A percentile compares a stretch with the other conserved stretches of the same genome.
Conservation (phyloP, 2,888 invertebrate genomes). For the Sicus ferrugineus region DNA sequence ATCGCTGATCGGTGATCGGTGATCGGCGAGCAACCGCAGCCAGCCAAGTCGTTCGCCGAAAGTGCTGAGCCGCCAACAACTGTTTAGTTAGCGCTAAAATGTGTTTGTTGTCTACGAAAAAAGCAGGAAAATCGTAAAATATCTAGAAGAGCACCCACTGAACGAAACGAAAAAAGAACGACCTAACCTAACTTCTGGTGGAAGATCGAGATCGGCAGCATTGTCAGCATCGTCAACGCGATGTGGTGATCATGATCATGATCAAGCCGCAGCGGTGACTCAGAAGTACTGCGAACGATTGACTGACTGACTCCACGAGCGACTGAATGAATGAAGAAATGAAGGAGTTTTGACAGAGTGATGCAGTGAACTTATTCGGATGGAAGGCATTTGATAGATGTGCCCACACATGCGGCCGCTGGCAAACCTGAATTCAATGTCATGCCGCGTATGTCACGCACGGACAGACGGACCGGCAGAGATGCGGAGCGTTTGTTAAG, state of each 20-base stretch:
- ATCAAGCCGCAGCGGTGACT: background rate
- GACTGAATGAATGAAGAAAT: conserved; percentile 3
- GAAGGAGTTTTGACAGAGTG: background rate
- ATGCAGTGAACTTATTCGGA: background rate
- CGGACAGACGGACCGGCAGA: background rate
- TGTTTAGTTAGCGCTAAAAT: background rate
- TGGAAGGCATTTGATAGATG: conserved; percentile 39
- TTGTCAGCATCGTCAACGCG: too few relatives aligned
- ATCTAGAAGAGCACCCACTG: background rate
- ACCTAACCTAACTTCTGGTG: background rate
- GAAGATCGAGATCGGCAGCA: background rate
- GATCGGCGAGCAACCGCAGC: background rate
- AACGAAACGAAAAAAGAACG: background rate
- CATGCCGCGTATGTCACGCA: conserved; percentile 37
- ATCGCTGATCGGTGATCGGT: background rate
- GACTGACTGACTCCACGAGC: background rate
- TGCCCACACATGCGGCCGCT: conserved; percentile 53
- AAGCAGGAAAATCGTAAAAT: background rate
- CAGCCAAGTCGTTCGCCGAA: background rate
- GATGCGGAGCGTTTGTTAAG: background rate
- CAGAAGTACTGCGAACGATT: background rate
- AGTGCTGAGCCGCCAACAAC: conserved; percentile 1
- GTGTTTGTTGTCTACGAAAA: background rate
- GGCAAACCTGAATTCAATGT: conserved; percentile 59
- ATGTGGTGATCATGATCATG: background rate